Conservation (phyloP, 2,113 vertebrate species). For the Macaca mulatta region DNA sequence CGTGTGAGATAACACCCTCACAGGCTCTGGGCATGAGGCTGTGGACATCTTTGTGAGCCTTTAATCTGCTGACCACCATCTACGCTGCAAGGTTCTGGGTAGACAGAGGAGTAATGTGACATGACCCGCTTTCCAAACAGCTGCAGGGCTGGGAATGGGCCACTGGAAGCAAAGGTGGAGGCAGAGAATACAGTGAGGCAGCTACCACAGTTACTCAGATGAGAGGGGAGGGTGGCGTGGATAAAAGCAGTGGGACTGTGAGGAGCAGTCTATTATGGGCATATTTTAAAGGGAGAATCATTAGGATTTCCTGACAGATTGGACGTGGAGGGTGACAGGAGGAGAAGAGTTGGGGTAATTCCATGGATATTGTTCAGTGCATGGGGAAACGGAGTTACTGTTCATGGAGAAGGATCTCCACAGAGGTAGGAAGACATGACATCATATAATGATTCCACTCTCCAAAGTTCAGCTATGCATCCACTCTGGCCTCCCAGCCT, state of each 20-base stretch:
- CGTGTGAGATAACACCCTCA: fast-evolving
- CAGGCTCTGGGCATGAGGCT: no score
- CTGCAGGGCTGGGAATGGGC: background rate
- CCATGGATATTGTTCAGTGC: background rate
- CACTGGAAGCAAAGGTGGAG: background rate
- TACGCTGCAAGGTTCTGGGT: background rate
- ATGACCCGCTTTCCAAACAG: background rate
- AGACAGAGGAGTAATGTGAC: background rate
- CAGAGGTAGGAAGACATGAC: background rate
- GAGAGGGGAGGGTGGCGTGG: fast-evolving
- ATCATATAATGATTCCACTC: background rate
- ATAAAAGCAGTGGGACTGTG: fast-evolving
- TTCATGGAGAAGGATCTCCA: background rate
- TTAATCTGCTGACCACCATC: background rate
- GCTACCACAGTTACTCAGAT: fast-evolving
- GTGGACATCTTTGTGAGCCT: background rate
- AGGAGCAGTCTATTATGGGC: background rate
- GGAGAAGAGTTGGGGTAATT: background rate
- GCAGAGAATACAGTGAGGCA: background rate
- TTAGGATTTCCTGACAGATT: background rate
- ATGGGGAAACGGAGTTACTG: background rate
- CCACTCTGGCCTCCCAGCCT: background rate
- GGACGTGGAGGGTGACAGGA: background rate
- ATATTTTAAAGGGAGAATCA: background rate
- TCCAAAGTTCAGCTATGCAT: background rate